phyloP scores from a whole-genome alignment of 2,888 invertebrate species.

The Drosophila eohydei region DNA sequence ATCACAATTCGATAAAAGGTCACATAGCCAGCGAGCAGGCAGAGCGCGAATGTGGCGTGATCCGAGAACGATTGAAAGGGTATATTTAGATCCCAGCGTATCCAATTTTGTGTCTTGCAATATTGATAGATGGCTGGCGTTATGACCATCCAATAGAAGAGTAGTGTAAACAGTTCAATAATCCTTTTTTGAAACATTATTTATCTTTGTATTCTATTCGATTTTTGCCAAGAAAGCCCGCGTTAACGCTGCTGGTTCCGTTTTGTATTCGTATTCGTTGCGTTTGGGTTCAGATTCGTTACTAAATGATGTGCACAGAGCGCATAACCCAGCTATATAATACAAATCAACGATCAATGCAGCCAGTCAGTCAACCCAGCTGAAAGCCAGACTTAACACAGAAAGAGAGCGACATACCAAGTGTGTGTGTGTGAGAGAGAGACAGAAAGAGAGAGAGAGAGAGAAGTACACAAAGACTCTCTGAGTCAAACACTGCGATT shows the following conservation, averaged over 20 bases:
- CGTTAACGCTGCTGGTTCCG: conserved; percentile 41
- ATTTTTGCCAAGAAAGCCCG: conserved; percentile 18
- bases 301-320: conserved; percentile 70
- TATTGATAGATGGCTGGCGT: conserved; percentile 63
- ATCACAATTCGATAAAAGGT: conserved; percentile 63
- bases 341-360: conserved; percentile 58
- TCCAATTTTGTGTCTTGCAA: conserved; percentile 49
- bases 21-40: conserved; percentile 63
- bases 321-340: conserved; percentile 62
- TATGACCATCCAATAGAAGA: conserved; percentile 70
- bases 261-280: conserved; percentile 32
- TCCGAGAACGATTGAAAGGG: conserved; percentile 57
- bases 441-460: not conserved
- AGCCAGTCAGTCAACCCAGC: conserved; percentile 32
- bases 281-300: conserved; percentile 64
- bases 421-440: not conserved
- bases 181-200: conserved; percentile 76
- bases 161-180: conserved; percentile 65
- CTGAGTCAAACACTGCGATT: conserved; percentile 27
- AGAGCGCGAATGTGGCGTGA: conserved; percentile 56
- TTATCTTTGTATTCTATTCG: not conserved
- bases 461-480: conserved; percentile 5
- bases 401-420: conserved; percentile 4
- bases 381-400: conserved; percentile 25
- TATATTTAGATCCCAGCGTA: conserved; percentile 57